A percentile compares a stretch with the other conserved stretches of the same genome.
Conservation (phyloP, 2,888 invertebrate genomes). For the Argyra leucocephala region DNA sequence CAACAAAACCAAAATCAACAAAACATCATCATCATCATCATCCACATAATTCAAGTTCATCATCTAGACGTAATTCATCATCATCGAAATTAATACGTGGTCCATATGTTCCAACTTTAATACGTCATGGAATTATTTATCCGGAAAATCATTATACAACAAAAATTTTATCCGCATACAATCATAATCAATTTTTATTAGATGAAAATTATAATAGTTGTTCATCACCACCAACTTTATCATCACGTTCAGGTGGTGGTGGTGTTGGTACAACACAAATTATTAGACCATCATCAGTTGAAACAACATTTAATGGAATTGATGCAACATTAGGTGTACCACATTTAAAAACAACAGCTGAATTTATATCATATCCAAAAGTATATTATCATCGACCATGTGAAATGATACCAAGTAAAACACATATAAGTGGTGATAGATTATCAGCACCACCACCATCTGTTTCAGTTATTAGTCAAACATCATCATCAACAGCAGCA, state of each 20-base stretch:
- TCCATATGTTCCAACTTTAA: slow-evolving; percentile 24
- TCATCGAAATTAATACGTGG: slow-evolving; percentile 14
- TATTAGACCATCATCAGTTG: not conserved
- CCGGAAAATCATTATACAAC: slow-evolving; percentile 10
- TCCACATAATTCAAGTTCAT: slow-evolving; percentile 25
- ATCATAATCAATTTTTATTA: not conserved
- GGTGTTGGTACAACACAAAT: not conserved
- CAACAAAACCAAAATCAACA: slow-evolving; percentile 33
- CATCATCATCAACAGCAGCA: slow-evolving; percentile 14
- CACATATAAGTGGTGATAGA: slow-evolving; percentile 40
- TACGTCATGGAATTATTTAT: slow-evolving; percentile 12
- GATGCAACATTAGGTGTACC: slow-evolving; percentile 4
- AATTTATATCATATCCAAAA: not conserved
- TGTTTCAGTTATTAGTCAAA: slow-evolving; percentile 16
- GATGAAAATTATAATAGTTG: not conserved
- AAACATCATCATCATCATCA: slow-evolving; percentile 13
- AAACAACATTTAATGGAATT: not conserved
- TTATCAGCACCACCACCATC: slow-evolving; percentile 32
- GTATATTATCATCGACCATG: slow-evolving; percentile 10
- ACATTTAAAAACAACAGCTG: not conserved
- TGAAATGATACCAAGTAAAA: slow-evolving; percentile 33
- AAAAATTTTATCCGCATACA: not conserved
- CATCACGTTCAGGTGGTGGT: not conserved
- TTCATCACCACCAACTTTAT: not conserved
- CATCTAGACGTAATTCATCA: slow-evolving; percentile 1